Evolutionary conservation across 2,888 invertebrate genomes (phyloP).

Genomic region (Latrodectus hesperus): DNA sequence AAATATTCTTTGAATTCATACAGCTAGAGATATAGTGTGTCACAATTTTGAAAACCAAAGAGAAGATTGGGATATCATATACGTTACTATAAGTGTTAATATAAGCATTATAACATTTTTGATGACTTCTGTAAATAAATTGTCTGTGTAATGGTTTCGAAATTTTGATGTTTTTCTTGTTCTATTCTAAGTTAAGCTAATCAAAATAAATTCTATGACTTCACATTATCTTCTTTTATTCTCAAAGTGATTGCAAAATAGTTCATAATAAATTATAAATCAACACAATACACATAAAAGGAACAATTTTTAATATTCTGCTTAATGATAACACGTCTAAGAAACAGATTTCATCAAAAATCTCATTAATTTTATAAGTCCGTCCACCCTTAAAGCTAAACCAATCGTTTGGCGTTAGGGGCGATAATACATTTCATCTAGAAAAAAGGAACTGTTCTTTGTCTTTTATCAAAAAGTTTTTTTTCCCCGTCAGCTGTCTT

Average conservation of each 20-base stretch:
- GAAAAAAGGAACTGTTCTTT: neutral
- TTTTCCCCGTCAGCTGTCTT: neutral
- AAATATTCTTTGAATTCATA: too few relatives aligned
- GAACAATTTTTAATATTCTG: neutral
- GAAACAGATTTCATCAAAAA: neutral
- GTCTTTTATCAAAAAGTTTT: neutral
- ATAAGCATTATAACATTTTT: too few relatives aligned
- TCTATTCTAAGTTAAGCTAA: too few relatives aligned
- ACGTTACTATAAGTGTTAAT: too few relatives aligned
- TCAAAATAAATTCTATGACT: too few relatives aligned
- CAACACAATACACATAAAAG: slow-evolving; percentile 2
- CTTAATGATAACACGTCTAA: neutral
- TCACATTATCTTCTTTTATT: neutral
- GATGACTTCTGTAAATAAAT: too few relatives aligned
- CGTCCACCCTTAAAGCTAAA: neutral
- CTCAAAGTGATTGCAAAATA: neutral
- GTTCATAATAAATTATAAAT: neutral
- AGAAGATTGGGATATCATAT: too few relatives aligned
- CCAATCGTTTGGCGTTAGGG: neutral
- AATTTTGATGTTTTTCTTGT: too few relatives aligned
- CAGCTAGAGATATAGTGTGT: too few relatives aligned
- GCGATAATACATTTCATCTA: neutral
- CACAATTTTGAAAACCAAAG: too few relatives aligned
- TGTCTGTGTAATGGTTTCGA: too few relatives aligned
- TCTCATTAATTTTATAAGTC: neutral